phyloP scores from a whole-genome alignment of 1,140 invertebrate species.

The Nebria ingens region DNA sequence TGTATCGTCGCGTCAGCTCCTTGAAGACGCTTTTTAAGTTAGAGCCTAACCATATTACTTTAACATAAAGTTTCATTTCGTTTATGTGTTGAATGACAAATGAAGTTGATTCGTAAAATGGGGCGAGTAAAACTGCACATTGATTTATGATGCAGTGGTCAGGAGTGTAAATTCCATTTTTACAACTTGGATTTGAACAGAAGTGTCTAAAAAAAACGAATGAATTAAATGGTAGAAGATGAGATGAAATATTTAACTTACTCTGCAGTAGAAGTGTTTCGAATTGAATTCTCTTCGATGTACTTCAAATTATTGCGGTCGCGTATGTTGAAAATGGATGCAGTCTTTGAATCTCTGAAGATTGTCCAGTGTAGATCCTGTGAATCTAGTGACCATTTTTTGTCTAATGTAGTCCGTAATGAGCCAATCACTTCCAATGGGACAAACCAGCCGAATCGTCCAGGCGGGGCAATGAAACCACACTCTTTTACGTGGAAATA shows the following conservation, averaged over 20 bases:
- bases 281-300: background rate
- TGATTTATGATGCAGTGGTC: constrained; percentile 35
- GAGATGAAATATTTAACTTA: no score
- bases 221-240: no score
- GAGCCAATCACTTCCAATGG: constrained; percentile 35
- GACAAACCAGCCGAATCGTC: constrained; percentile 65
- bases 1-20: constrained; percentile 33
- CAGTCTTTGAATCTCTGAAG: constrained; percentile 35
- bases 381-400: constrained; percentile 16
- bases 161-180: constrained; percentile 47
- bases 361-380: constrained; percentile 38
- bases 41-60: constrained; percentile 53
- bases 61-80: constrained; percentile 41
- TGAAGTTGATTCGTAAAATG: constrained; percentile 37
- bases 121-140: constrained; percentile 49
- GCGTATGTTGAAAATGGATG: constrained; percentile 36
- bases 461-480: constrained; percentile 48
- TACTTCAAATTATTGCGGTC: constrained; percentile 20
- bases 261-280: background rate
- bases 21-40: constrained; percentile 40
- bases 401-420: constrained; percentile 23
- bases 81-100: constrained; percentile 46
- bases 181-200: constrained; percentile 40
- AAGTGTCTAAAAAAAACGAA: constrained; percentile 34
- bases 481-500: constrained; percentile 42